Evolutionary conservation across 2,888 invertebrate genomes (phyloP).

Genomic region (Rotaria socialis): DNA sequence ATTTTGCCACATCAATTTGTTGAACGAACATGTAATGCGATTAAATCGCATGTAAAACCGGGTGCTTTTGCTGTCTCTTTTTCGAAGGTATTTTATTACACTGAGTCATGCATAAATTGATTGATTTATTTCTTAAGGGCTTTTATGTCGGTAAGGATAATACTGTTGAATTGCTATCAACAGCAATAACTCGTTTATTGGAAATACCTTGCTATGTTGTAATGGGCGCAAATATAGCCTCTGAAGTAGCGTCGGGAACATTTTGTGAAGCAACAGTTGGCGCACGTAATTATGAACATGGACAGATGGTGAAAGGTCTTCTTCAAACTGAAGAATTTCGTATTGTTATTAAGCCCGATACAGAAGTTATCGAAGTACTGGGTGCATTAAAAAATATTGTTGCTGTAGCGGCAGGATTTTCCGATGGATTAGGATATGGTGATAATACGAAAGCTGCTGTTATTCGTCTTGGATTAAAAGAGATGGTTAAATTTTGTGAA

Average conservation of each 20-base stretch:
- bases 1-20: conserved; percentile 94
- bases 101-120: no score
- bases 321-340: conserved; percentile 92
- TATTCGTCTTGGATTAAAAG: conserved; percentile 95
- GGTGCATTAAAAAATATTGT: conserved; percentile 98
- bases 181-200: conserved; percentile 79
- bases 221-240: conserved; percentile 97
- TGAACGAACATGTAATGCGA: conserved; percentile 62
- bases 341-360: conserved; percentile 89
- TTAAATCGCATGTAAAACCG: conserved; percentile 81
- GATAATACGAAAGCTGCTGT: conserved; percentile 99
- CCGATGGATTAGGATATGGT: conserved; percentile 94
- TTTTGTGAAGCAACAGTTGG: conserved; percentile 95
- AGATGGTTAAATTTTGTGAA: conserved; percentile 78
- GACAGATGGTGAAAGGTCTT: conserved; percentile 76
- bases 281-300: conserved; percentile 62
- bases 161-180: conserved; percentile 82
- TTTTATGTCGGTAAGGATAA: conserved; percentile 54
- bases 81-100: conserved; percentile 67
- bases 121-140: conserved; percentile 48
- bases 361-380: conserved; percentile 92
- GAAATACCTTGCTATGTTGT: conserved; percentile 86
- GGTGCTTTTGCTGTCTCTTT: conserved; percentile 84
- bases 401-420: conserved; percentile 95
- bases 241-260: conserved; percentile 90